A percentile compares a stretch with the other conserved stretches of the same genome.
phyloP scores from a whole-genome alignment of 2,797 vertebrate species.

The Chelidonichthys spinosus region DNA sequence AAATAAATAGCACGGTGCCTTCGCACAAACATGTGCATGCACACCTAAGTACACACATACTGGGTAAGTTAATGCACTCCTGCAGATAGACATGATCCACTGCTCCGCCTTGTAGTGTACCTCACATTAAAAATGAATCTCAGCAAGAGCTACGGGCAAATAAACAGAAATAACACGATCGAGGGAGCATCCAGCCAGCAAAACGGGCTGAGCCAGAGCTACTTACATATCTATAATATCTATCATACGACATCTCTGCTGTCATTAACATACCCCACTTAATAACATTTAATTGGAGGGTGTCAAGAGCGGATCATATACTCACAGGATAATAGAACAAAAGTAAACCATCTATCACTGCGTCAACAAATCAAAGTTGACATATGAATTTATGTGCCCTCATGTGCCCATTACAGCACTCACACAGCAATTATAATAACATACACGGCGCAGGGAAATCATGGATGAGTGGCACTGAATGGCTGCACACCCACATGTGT shows the following conservation, averaged over 20 bases:
- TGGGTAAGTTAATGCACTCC: conserved; percentile 41
- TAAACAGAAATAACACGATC: conserved; percentile 46
- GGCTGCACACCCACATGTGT: conserved; percentile 51
- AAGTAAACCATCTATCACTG: conserved; percentile 29
- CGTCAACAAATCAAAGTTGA: conserved; percentile 34
- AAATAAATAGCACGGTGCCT: conserved; percentile 46
- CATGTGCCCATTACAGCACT: conserved; percentile 45
- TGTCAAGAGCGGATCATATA: conserved; percentile 62
- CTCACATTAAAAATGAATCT: conserved; percentile 71
- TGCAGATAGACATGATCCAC: conserved; percentile 56
- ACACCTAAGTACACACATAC: conserved; percentile 16
- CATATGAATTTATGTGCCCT: conserved; percentile 40
- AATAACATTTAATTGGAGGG: conserved; percentile 55
- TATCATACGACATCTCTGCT: conserved; percentile 25
- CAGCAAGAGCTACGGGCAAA: conserved; percentile 51
- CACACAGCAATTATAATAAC: conserved; percentile 57
- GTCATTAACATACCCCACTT: conserved; percentile 39
- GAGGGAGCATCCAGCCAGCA: conserved; percentile 23
- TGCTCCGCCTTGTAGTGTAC: conserved; percentile 51
- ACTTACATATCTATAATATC: conserved; percentile 38
- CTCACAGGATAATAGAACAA: conserved; percentile 25
- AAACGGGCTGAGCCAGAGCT: conserved; percentile 23
- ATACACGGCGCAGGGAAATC: conserved; percentile 31
- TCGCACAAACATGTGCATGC: conserved; percentile 2
- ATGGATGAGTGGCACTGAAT: conserved; percentile 47